Evolutionary conservation across 2,797 vertebrate species (phyloP), one percentile per base, ranked within the genome.

Genomic region (Urophycis tenuis): DNA sequence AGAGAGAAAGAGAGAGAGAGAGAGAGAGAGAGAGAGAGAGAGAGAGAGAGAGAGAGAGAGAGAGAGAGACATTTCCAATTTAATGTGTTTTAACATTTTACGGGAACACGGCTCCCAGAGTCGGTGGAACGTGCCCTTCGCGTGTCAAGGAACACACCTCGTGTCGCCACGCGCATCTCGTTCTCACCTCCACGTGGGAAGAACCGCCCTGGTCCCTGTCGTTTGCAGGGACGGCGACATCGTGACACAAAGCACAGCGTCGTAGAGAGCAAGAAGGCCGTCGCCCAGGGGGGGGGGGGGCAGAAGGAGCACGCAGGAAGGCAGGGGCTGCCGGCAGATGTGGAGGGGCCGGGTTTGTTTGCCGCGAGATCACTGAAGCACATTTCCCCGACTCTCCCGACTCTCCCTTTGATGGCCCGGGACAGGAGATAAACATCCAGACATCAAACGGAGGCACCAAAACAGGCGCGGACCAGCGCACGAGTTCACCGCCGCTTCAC

Each of bases 81-180:
- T 60, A 60, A 60, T 60, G 53, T 60, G 53, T 60, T 53, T 67
- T 67, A 25, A 67, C 60, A 67, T 67, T 67, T 25, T 67, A 64
- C 3, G 3, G 10, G 53, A 29, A 64, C 12, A 64, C 0, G 9
- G 29, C 60, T 64, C 60, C 25, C 60, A 64, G 29, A 25, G 29
- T 64, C 25, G 12, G 22, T n/a, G 45, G 45, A 60, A 60, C 25
- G 22, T 60, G 53, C 25, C n/a, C n/a, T 67, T 67, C 10, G 29
- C 60, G 29, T 29, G 60, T 64, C 11, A 10, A 64, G 25, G 10
- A 25, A 64, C 29, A 64, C n/a, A n/a, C n/a, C n/a, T n/a, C n/a
- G n/a, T n/a, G n/a, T n/a, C n/a, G n/a, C n/a, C n/a, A n/a, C n/a
- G n/a, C n/a, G n/a, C n/a, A n/a, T n/a, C n/a, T n/a, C n/a, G n/a